Percentiles rank a stretch among this genome's conserved stretches.
Conservation (phyloP, 2,797 vertebrate species). For the Rhinatrema bivittatum region DNA sequence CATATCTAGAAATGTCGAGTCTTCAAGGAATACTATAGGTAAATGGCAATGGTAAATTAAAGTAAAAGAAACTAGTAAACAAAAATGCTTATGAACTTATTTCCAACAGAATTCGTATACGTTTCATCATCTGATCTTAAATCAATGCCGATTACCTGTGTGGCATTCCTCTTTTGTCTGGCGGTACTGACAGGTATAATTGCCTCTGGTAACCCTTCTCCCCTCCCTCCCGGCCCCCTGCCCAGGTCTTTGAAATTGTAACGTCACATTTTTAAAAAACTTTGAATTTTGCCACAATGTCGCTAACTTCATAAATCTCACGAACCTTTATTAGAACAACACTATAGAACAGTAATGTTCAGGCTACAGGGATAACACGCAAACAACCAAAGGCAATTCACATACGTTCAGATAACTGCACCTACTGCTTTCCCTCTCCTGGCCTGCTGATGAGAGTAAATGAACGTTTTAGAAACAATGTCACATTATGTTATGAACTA, state of each 20-base stretch:
- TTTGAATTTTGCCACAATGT: conserved; percentile 11
- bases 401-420: neutral
- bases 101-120: conserved; percentile 12
- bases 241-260: conserved; percentile 26
- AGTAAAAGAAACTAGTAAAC: too few relatives aligned
- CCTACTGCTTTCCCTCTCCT: conserved; percentile 14
- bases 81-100: too few relatives aligned
- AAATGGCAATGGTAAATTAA: neutral
- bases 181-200: conserved; percentile 8
- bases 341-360: too few relatives aligned
- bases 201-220: conserved; percentile 1
- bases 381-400: conserved; percentile 15
- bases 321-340: too few relatives aligned
- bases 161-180: too few relatives aligned
- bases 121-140: conserved; percentile 18
- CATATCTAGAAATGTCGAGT: neutral
- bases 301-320: too few relatives aligned
- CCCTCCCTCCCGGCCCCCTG: too few relatives aligned
- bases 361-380: too few relatives aligned
- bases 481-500: too few relatives aligned
- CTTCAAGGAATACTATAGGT: neutral
- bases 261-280: conserved; percentile 29
- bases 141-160: conserved; percentile 20
- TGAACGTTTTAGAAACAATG: too few relatives aligned
- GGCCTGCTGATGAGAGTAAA: too few relatives aligned